Percentiles rank a stretch among this genome's conserved stretches.
These are phyloP conservation scores for Drosophila tripunctata DNA, from an alignment of 2,888 invertebrate species.

Conservation along the genomic window DNA sequence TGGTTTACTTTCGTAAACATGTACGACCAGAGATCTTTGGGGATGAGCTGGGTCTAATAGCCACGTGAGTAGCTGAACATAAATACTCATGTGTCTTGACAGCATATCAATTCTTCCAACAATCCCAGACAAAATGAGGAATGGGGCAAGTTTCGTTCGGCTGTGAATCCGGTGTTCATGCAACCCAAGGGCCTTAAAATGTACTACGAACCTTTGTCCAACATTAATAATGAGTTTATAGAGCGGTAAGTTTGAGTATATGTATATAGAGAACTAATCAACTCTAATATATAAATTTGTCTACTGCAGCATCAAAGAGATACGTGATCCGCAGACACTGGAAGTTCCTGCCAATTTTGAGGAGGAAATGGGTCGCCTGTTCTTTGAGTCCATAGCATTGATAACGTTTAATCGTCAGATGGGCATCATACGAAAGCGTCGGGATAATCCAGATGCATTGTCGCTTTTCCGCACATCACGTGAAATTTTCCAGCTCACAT, in stretches of 20 bases:
- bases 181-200: slow-evolving; percentile 86
- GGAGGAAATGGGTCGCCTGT: slow-evolving; percentile 86
- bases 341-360: slow-evolving; percentile 85
- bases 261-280: no score
- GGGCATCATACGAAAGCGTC: slow-evolving; percentile 61
- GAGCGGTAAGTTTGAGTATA: slow-evolving; percentile 46
- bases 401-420: slow-evolving; percentile 83
- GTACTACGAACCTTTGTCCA: slow-evolving; percentile 85
- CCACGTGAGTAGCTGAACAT: slow-evolving; percentile 58
- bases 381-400: slow-evolving; percentile 86
- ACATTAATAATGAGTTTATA: slow-evolving; percentile 83
- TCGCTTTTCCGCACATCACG: slow-evolving; percentile 54
- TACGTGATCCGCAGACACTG: slow-evolving; percentile 72
- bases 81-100: no score
- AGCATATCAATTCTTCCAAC: no score
- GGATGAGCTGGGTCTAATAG: slow-evolving; percentile 39
- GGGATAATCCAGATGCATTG: slow-evolving; percentile 45
- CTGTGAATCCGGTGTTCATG: slow-evolving; percentile 88
- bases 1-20: slow-evolving; percentile 74
- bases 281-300: background rate
- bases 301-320: slow-evolving; percentile 77
- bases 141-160: slow-evolving; percentile 88
- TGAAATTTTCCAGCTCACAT: slow-evolving; percentile 38
- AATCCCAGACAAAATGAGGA: slow-evolving; percentile 83
- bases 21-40: slow-evolving; percentile 58